Evolutionary conservation across 1,140 invertebrate genomes (phyloP), one percentile per base, ranked within the genome.

Genomic region (Fopius arisanus): DNA sequence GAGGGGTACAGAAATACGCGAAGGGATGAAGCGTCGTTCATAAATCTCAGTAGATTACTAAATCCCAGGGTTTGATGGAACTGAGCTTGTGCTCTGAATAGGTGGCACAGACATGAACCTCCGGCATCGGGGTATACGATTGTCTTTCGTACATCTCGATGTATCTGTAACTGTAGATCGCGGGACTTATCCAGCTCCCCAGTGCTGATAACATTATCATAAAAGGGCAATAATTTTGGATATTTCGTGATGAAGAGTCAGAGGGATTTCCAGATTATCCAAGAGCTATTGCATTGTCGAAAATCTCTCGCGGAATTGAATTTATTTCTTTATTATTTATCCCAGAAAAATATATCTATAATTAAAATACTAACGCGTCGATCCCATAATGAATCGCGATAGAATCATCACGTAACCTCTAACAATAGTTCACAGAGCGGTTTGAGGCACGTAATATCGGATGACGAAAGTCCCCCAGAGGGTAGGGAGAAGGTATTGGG

Each of bases 11-110:
- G 70, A 68, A 40, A 74, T 33, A 66, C 74, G 73, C 75, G 70
- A 80, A 84, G 85, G 82, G 83, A 85, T 81, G 83, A 82, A 78
- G 80, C 78, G 73, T 75, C 84, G 84, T 87, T 88, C 87, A 88
- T 88, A 88, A 88, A 88, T 88, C 87, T 88, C 82, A 79, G 82
- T 78, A 86, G 87, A 88, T 88, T 87, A 86, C 87, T 87, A 87
- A 88, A 88, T 88, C 87, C 85, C 84, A 79, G 70, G 84, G 83
- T 88, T 88, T 88, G 86, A 87, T 83, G 84, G 84, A 85, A 86
- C 80, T 78, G 33, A 21, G 68, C 73, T 75, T 77, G 78, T 78
- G 80, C 65, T 70, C 28, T 37, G 41, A 33, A 48, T 72, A 48
- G 70, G 67, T 48, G 51, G 9, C 54, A 67, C 10, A 19, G 62